Conservation (phyloP, 2,888 invertebrate genomes). For the Aricia artaxerxes region DNA sequence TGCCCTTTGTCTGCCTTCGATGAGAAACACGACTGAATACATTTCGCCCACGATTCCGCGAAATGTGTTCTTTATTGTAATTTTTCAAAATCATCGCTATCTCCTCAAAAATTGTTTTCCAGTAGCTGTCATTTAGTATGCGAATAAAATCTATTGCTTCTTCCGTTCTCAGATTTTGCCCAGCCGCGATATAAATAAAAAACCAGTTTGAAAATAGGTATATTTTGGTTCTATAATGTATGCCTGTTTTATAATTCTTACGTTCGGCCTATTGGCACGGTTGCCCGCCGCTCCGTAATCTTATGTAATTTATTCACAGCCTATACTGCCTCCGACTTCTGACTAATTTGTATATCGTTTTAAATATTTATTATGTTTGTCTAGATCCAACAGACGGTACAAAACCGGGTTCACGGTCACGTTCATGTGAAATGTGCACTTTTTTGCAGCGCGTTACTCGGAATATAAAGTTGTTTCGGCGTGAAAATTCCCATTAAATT, state of each 20-base stretch:
- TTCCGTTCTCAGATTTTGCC: background rate
- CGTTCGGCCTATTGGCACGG: slow-evolving; percentile 19
- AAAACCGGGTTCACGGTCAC: slow-evolving; percentile 67
- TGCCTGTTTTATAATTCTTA: slow-evolving; percentile 10
- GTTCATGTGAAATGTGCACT: slow-evolving; percentile 69
- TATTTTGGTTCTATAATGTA: slow-evolving; percentile 8
- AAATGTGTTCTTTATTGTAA: slow-evolving; percentile 21
- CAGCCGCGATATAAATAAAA: background rate
- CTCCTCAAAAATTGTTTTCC: background rate
- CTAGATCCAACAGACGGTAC: slow-evolving; percentile 67
- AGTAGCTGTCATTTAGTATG: background rate
- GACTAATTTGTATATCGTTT: slow-evolving; percentile 19
- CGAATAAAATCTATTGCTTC: background rate
- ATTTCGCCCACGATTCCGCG: slow-evolving; percentile 57
- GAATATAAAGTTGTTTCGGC: slow-evolving; percentile 58
- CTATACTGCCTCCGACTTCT: slow-evolving; percentile 11
- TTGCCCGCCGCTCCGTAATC: background rate
- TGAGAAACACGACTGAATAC: slow-evolving; percentile 19
- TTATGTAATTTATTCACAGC: slow-evolving; percentile 26
- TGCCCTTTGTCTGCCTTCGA: slow-evolving; percentile 27
- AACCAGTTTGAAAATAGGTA: slow-evolving; percentile 3
- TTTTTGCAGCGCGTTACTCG: slow-evolving; percentile 68
- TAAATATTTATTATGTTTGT: slow-evolving; percentile 38
- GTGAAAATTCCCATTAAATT: slow-evolving; percentile 67
- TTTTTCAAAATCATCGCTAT: background rate